Base-by-base conservation (phyloP, 35 echinoderm and acorn worm species). In the Heliocidaris tuberculata region DNA sequence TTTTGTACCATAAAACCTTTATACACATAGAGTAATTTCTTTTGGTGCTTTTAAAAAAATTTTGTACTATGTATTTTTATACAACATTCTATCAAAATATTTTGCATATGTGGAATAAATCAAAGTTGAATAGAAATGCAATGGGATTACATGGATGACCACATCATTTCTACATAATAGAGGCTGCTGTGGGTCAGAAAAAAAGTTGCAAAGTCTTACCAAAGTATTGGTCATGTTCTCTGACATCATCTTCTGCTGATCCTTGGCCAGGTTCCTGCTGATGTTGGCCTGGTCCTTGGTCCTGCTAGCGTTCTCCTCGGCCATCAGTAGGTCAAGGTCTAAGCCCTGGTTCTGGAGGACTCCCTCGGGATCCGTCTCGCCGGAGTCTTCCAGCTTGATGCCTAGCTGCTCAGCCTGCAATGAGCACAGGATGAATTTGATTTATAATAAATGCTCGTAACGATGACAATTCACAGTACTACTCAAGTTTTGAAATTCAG, bases 161-260 rank as follows among this genome's bases (percentile, higher is more conserved):
- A 52, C 50, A 52, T 52, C 50, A 52, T 52, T 6, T 52, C 50
- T 52, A 12, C 50, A 52, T 52, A 10, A 52, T 52, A 12, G 50
- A n/a, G 1, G 50, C 50, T 52, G 50, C 50, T 7, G 6, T 52
- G 2, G 13, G 50, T 12, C 8, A 52, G 8, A 7, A 52, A 7
- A 52, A 52, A 52, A 52, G 50, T 52, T 52, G 2, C 50, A 52
- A 52, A 70, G 27, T 35, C 96, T 95, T 93, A 99, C 98, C 92
- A 99, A 65, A 88, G 96, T 95, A 70, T 61, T 93, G 31, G 94
- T 86, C 59, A 99, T 93, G 78, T 99, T 99, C 85, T 99, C 96
- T 87, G 95, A 96, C 95, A 97, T 96, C 93, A 95, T 99, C 85
- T 91, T 60, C 47, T 95, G 96, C 52, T 97, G 95, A 54, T 99